Evolutionary conservation across 2,888 invertebrate species (phyloP).

Genomic region (Miltochrista miniata): DNA sequence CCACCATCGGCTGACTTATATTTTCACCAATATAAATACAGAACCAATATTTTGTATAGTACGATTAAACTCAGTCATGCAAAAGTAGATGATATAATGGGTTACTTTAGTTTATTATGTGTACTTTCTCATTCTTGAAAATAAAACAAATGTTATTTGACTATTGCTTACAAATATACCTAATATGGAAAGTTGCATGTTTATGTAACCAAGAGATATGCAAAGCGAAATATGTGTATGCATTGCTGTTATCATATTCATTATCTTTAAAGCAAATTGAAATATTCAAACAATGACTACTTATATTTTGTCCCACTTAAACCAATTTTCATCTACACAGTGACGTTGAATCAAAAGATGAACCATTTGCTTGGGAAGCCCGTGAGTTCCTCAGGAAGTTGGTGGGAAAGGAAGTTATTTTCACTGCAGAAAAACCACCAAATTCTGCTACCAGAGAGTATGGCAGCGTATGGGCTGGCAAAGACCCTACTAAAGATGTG

Average conservation of each 20-base stretch:
- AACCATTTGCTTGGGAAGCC: constrained; percentile 99
- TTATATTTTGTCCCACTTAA: background rate
- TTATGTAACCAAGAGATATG: constrained; percentile 10
- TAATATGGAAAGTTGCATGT: background rate
- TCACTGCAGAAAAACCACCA: constrained; percentile 92
- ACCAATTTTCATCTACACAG: constrained; percentile 51
- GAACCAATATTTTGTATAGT: too few species aligned
- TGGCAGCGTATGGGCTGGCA: constrained; percentile 93
- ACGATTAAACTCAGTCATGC: too few species aligned
- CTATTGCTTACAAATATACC: background rate
- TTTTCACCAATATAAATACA: too few species aligned
- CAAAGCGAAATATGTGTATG: constrained; percentile 9
- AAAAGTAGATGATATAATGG: too few species aligned
- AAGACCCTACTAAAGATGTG: constrained; percentile 90
- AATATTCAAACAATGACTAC: background rate
- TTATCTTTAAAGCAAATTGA: background rate
- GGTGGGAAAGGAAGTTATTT: constrained; percentile 95
- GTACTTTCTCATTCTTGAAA: background rate
- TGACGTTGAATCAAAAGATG: constrained; percentile 90
- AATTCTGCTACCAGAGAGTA: constrained; percentile 93
- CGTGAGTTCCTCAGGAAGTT: constrained; percentile 96
- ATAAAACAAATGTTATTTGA: background rate
- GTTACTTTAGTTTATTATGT: too few species aligned
- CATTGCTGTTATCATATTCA: constrained; percentile 1
- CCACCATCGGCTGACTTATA: too few species aligned